Evolutionary conservation across 2,113 vertebrate species (phyloP).

Genomic region (Gasterosteus aculeatus): DNA sequence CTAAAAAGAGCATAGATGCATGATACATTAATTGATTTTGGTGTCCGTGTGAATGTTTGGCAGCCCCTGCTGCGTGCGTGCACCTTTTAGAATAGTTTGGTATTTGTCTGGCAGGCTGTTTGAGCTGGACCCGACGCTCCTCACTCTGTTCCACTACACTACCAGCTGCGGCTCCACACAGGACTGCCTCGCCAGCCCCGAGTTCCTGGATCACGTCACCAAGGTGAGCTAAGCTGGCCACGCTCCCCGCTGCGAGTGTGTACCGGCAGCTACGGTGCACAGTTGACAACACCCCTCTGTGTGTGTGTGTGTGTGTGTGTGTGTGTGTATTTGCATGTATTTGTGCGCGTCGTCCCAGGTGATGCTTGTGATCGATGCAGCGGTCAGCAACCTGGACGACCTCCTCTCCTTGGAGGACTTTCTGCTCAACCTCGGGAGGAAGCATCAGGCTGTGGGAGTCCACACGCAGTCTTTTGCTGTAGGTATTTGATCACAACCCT

Average conservation of each 20-base stretch:
- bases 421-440: conserved; percentile 88
- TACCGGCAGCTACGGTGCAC: neutral
- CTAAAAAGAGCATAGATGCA: conserved; percentile 31
- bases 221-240: conserved; percentile 84
- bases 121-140: conserved; percentile 90
- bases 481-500: conserved; percentile 47
- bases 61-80: conserved; percentile 16
- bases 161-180: conserved; percentile 87
- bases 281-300: neutral
- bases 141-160: conserved; percentile 90
- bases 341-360: conserved; percentile 79
- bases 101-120: conserved; percentile 86
- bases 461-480: conserved; percentile 91
- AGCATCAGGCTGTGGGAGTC: conserved; percentile 91
- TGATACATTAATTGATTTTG: conserved; percentile 39
- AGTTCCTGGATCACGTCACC: conserved; percentile 93
- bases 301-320: neutral
- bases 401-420: conserved; percentile 90
- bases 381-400: conserved; percentile 91
- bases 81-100: conserved; percentile 37
- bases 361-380: conserved; percentile 94
- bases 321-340: neutral
- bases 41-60: conserved; percentile 25
- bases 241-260: neutral
- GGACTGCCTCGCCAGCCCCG: conserved; percentile 90